Evolutionary conservation across 2,888 invertebrate species (phyloP).

Genomic region (Agriopis marginaria): DNA sequence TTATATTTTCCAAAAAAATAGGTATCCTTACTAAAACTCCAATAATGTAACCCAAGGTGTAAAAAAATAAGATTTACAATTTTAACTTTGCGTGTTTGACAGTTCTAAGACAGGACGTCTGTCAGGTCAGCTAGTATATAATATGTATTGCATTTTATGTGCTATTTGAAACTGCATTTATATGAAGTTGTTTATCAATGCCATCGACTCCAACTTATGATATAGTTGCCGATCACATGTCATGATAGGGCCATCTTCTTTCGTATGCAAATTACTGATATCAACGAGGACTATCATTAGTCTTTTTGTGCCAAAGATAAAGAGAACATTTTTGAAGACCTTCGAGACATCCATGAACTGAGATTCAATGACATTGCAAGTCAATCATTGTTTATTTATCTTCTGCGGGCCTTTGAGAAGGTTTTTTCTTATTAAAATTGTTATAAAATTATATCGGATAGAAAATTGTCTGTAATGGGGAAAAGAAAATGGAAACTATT

Average conservation of each 20-base stretch:
- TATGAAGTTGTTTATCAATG: constrained; percentile 10
- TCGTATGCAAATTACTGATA: constrained; percentile 15
- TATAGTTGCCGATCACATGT: constrained; percentile 7
- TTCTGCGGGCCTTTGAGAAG: neutral
- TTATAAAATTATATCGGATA: neutral
- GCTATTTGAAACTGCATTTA: constrained; percentile 11
- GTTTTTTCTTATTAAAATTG: constrained; percentile 1
- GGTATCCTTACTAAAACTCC: too few relatives aligned
- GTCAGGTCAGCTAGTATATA: too few relatives aligned
- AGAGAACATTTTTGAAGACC: neutral
- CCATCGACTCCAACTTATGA: constrained; percentile 11
- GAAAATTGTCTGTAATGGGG: too few relatives aligned
- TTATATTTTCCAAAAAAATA: too few relatives aligned
- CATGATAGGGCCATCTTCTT: constrained; percentile 20
- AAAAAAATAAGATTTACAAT: too few relatives aligned
- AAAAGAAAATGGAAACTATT: neutral
- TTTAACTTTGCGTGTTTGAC: too few relatives aligned
- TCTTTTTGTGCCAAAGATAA: constrained; percentile 1
- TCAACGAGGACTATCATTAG: neutral
- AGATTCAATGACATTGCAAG: constrained; percentile 5
- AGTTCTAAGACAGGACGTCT: too few relatives aligned
- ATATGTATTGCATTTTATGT: neutral
- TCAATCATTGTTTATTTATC: constrained; percentile 6
- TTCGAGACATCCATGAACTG: neutral
- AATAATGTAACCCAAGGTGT: too few relatives aligned